A percentile compares a stretch with the other conserved stretches of the same genome.
These are phyloP conservation scores for Tanytarsus gracilentus DNA, from an alignment of 2,888 invertebrate species.

Conservation along the genomic window DNA sequence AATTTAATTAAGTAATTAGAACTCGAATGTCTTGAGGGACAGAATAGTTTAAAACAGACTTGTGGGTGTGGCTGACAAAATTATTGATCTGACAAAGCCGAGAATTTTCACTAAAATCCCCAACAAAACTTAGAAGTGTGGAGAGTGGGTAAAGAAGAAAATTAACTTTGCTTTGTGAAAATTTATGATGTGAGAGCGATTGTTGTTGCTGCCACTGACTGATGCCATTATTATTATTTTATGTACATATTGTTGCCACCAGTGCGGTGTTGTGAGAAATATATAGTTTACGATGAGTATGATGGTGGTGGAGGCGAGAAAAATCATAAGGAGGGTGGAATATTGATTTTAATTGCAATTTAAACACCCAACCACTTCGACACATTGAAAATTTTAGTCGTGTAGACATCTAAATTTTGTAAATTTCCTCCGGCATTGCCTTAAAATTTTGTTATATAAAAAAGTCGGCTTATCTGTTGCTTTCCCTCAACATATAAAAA, in stretches of 20 bases:
- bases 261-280: too few species aligned
- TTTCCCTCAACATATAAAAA: too few species aligned
- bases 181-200: constrained; percentile 14
- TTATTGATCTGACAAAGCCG: constrained; percentile 28
- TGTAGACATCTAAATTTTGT: too few species aligned
- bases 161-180: constrained; percentile 27
- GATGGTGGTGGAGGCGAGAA: background rate
- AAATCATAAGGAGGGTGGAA: background rate
- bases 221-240: background rate
- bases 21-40: background rate
- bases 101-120: constrained; percentile 8
- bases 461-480: too few species aligned
- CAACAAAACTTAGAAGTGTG: background rate
- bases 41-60: background rate
- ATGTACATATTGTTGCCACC: background rate
- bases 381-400: too few species aligned
- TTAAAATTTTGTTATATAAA: too few species aligned
- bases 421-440: too few species aligned
- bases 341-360: constrained; percentile 26
- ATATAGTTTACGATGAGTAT: background rate
- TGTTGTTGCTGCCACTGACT: background rate
- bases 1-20: constrained; percentile 10
- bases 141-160: constrained; percentile 29
- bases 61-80: constrained; percentile 26
- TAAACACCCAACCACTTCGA: background rate